Conservation (phyloP, 2,888 invertebrate genomes). For the Drosophila meridionalis region DNA sequence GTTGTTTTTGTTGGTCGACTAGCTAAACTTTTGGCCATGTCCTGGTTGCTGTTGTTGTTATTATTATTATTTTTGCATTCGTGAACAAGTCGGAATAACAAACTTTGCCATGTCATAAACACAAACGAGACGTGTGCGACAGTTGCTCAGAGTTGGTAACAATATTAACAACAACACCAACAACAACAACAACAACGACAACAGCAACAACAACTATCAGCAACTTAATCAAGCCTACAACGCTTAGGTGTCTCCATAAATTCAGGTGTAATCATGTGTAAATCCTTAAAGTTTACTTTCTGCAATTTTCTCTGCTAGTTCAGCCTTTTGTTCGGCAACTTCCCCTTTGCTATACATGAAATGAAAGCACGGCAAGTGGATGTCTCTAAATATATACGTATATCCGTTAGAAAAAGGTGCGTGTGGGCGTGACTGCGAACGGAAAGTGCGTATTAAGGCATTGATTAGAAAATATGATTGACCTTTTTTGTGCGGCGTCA, state of each 20-base stretch:
- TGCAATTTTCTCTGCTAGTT: constrained; percentile 31
- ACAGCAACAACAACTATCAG: constrained; percentile 13
- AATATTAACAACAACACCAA: constrained; percentile 27
- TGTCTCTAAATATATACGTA: constrained; percentile 41
- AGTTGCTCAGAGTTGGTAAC: constrained; percentile 37
- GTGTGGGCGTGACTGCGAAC: constrained; percentile 5
- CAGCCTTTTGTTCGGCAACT: constrained; percentile 4
- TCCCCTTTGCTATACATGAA: background rate
- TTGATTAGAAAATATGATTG: constrained; percentile 45
- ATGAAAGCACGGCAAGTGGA: constrained; percentile 33
- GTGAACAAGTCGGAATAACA: constrained; percentile 35
- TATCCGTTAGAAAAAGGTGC: constrained; percentile 36
- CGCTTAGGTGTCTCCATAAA: constrained; percentile 37
- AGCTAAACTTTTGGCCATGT: constrained; percentile 19
- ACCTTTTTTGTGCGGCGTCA: background rate
- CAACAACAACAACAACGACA: constrained; percentile 5
- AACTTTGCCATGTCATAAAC: constrained; percentile 47
- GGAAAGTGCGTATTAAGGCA: constrained; percentile 10
- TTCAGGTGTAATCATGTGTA: constrained; percentile 66
- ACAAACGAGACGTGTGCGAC: constrained; percentile 41
- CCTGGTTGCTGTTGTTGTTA: constrained; percentile 26
- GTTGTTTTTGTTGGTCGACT: constrained; percentile 27
- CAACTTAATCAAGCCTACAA: constrained; percentile 41
- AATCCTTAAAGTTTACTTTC: constrained; percentile 65
- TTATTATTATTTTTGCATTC: constrained; percentile 27